Evolutionary conservation across 2,888 invertebrate species (phyloP), one percentile per base, ranked within the genome.

Genomic region (Pardosa pseudoannulata): DNA sequence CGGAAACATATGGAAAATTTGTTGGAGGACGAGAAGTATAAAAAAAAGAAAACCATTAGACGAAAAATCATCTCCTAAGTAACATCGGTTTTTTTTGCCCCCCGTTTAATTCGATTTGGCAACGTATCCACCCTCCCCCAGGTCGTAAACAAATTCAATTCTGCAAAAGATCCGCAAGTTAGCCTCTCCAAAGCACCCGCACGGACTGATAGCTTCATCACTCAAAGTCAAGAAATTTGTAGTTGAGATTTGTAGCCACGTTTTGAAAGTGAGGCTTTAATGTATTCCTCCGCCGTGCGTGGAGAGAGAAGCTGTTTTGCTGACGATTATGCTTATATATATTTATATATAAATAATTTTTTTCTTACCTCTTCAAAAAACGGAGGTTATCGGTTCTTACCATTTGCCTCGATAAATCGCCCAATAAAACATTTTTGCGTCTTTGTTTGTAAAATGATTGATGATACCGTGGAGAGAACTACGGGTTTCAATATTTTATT

Each of bases 171-270:
- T 7, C 1, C 6, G 3, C 56, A 19, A 23, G 5, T 56, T 23
- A 3, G 3, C 11, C 23, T 23, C 56, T 56, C 56, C 23, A 16
- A 1, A 56, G 23, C 56, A 19, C 23, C 56, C 23, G 1, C 56
- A 56, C 16, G 23, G 1, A 23, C 56, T 1, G 23, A 23, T n/a
- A 78, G 36, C 68, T 78, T 68, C 83, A 85, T 85, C 83, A 73
- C 68, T 85, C 83, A 85, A 72, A 78, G 83, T 78, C 68, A 78
- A 67, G 41, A 36, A 85, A 85, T 85, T 67, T 64, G 28, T 56
- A 28, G 31, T 65, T 23, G 6, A 56, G 67, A 85, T 85, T 68
- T 85, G 73, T 78, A 62, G n/a, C 36, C 41, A 23, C 78, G 68
- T 85, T 85, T 56, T 6, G 23, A 23, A 11, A 56, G 56, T 56